These are phyloP conservation scores for Pycnomerus fuliginosus DNA, from an alignment of 2,888 invertebrate genomes.

Conservation along the genomic window DNA sequence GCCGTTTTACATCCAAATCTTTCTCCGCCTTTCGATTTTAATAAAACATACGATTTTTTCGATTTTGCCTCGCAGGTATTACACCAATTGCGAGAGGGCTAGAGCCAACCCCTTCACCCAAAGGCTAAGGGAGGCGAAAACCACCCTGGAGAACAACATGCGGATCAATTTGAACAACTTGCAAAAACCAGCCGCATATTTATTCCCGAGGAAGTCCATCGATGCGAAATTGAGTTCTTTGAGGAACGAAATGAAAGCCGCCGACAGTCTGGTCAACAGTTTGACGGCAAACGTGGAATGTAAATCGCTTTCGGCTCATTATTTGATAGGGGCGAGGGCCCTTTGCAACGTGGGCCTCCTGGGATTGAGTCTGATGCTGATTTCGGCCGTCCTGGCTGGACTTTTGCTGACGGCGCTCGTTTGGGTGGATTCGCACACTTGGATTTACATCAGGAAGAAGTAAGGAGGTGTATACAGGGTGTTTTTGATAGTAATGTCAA, in stretches of 20 bases:
- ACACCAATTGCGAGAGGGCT: slow-evolving; percentile 79
- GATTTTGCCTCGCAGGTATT: slow-evolving; percentile 44
- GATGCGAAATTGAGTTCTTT: slow-evolving; percentile 76
- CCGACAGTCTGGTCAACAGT: slow-evolving; percentile 69
- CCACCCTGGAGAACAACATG: slow-evolving; percentile 53
- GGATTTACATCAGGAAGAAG: slow-evolving; percentile 95
- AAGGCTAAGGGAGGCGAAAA: slow-evolving; percentile 69
- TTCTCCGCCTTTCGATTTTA: background rate
- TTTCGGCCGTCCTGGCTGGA: slow-evolving; percentile 84
- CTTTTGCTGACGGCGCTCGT: slow-evolving; percentile 89
- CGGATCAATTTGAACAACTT: slow-evolving; percentile 55
- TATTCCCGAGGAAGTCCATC: slow-evolving; percentile 56
- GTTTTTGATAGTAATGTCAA: no score
- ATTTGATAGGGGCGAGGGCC: slow-evolving; percentile 72
- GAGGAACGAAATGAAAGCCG: slow-evolving; percentile 74
- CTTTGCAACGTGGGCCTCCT: slow-evolving; percentile 81
- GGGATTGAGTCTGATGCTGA: slow-evolving; percentile 81
- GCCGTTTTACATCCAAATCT: no score
- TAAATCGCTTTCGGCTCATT: slow-evolving; percentile 78
- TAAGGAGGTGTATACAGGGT: no score
- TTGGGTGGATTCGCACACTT: slow-evolving; percentile 93
- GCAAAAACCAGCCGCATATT: slow-evolving; percentile 54
- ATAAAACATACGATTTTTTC: background rate
- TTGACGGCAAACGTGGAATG: slow-evolving; percentile 78
- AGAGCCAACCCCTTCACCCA: slow-evolving; percentile 81